Base-by-base conservation (phyloP, 2,797 vertebrate genomes). In the Spinibarbus caldwelli region DNA sequence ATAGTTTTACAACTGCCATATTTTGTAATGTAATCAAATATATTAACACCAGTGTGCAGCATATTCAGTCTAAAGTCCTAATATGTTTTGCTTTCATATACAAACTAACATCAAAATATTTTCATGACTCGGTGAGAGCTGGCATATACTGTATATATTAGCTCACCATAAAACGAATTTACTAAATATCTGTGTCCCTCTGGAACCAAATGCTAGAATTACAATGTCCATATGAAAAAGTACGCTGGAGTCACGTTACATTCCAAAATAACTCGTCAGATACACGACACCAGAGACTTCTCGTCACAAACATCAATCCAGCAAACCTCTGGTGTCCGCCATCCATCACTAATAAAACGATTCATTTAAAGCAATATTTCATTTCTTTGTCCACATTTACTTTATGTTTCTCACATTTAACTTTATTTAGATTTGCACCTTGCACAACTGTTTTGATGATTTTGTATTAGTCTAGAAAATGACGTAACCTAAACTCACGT, bases 231-330 rank as follows among this genome's bases (percentile, higher is more conserved):
- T 87, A 87, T 90, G 89, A 90, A 90, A 87, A 88, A 86, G 86
- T 87, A 82, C 66, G 86, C 86, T 75, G 81, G 86, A 57, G 78
- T 88, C 87, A 75, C 59, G 78, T 88, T 90, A 88, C 89, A 87
- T 83, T 90, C 87, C 89, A 88, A 90, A 90, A 90, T 90, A 90
- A 90, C 89, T 87, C 87, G 85, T 86, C 83, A 88, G 89, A 86
- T 82, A 90, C 84, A 82, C 83, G 82, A 90, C 85, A 88, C 84
- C 81, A 79, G 84, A 79, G 73, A 88, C 83, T 90, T 89, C 89
- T 88, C 76, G 66, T 87, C 89, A 87, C 86, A 85, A 87, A 66
- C 83, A 87, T 88, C 73, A 86, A 79, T 85, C 80, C 64, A 86
- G 79, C 87, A 87, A 86, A 87, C 85, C 79, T 84, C 73, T 82